Base-by-base conservation (phyloP, 2,113 vertebrate genomes). In the Hyaena hyaena region DNA sequence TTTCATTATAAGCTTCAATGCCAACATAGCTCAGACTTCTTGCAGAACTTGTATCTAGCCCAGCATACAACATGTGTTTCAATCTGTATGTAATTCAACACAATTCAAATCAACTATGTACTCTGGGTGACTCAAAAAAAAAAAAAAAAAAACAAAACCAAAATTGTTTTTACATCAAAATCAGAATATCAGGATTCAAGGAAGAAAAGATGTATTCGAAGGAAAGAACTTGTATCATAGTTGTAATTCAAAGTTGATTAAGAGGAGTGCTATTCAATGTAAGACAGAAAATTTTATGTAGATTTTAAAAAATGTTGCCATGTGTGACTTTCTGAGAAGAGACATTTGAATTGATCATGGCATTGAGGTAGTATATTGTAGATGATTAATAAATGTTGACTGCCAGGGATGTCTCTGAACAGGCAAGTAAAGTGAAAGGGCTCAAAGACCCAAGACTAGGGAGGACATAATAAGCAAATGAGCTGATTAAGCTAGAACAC, bases 1-100 rank as follows among this genome's bases (percentile, higher is more conserved):
- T 92, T 93, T 96, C 33, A 65, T 97, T 92, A n/a, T 92, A 92
- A 92, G 58, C 43, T 43, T 86, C 31, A 89, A 9, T 89, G 33
- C 14, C 0, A 16, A 88, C 71, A 53, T 33, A 82, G 61, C 45
- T 83, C 39, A 91, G 12, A 48, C 4, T 92, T 89, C 28, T 19
- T 89, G 14, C 23, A 82, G 71, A 96, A 58, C 26, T 86, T 73
- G 11, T 31, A 73, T 80, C 31, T 77, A 89, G 53, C 5, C 8
- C 1, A 48, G 10, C 3, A 48, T 4, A 90, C 17, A 88, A 48
- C 24, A 50, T 90, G 43, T 69, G 26, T 89, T 92, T 4, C 12
- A 17, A 28, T 6, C 24, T 77, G 76, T 39, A 48, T 81, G n/a
- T 69, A 73, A 65, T 24, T 53, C n/a, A 69, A 43, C 43, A 69